A percentile compares a stretch with the other conserved stretches of the same genome.
Evolutionary conservation across 2,797 vertebrate genomes (phyloP).

Genomic region (Sebastes steindachneri): DNA sequence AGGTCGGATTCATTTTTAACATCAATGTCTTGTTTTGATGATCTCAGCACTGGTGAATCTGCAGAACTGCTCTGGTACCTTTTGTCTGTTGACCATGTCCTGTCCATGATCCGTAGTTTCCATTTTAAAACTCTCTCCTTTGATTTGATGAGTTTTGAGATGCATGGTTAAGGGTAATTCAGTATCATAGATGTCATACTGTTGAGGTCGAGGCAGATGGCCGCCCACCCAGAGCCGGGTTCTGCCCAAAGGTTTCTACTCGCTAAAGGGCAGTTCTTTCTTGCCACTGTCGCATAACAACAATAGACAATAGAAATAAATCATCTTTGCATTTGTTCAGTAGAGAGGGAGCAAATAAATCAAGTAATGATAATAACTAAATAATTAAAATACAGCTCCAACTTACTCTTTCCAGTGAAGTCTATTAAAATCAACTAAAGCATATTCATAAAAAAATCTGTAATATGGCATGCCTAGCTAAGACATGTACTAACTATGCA

Average conservation of each 20-base stretch:
- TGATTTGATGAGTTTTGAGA: background rate
- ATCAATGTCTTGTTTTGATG: conserved; percentile 28
- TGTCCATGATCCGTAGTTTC: background rate
- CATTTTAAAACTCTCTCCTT: background rate
- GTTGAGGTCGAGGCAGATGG: background rate
- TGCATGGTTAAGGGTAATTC: background rate
- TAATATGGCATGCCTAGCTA: too few species aligned
- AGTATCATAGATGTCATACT: background rate
- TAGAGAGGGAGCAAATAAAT: too few species aligned
- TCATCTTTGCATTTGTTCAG: rapidly evolving
- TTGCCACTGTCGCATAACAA: background rate
- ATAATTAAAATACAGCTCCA: too few species aligned
- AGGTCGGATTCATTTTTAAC: conserved; percentile 34
- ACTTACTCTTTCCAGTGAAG: too few species aligned
- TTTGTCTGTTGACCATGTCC: background rate
- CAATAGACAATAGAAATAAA: rapidly evolving
- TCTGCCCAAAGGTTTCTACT: too few species aligned
- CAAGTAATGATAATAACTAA: too few species aligned
- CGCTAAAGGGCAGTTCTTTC: too few species aligned
- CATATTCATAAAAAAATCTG: too few species aligned
- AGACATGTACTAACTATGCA: too few species aligned
- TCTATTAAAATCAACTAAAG: too few species aligned
- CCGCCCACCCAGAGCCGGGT: too few species aligned
- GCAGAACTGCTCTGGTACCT: conserved; percentile 14
- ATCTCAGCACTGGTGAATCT: conserved; percentile 34